These are phyloP conservation scores for Zygothrica quintamaculata DNA, from an alignment of 2,888 invertebrate genomes.

Conservation along the genomic window DNA sequence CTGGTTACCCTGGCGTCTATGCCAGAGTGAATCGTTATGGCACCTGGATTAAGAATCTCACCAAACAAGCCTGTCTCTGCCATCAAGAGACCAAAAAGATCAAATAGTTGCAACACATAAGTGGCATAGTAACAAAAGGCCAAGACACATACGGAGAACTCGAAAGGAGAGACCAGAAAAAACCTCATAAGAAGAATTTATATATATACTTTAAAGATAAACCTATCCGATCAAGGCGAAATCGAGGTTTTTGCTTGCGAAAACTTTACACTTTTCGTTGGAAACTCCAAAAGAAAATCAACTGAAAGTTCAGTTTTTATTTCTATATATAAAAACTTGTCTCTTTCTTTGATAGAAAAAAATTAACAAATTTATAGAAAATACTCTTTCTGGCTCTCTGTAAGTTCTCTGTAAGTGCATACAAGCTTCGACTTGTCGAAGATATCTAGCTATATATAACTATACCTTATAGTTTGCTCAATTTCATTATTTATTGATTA, in stretches of 20 bases:
- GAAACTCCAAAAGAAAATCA: not conserved
- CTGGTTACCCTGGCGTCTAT: constrained; percentile 88
- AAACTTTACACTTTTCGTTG: constrained; percentile 49
- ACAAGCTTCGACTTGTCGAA: constrained; percentile 43
- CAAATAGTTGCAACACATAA: constrained; percentile 59
- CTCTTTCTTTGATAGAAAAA: constrained; percentile 34
- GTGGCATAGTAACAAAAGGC: too few relatives aligned
- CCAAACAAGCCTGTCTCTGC: constrained; percentile 89
- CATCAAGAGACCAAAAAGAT: constrained; percentile 83
- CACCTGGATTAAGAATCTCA: constrained; percentile 89
- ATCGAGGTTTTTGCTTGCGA: constrained; percentile 43
- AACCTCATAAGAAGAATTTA: too few relatives aligned
- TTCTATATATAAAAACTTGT: constrained; percentile 23
- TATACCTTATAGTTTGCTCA: constrained; percentile 18
- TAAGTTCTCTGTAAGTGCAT: constrained; percentile 47
- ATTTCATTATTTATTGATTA: constrained; percentile 66
- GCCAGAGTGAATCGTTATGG: constrained; percentile 91
- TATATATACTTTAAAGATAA: too few relatives aligned
- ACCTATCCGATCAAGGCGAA: constrained; percentile 28
- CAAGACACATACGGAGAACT: too few relatives aligned
- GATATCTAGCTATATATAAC: not conserved
- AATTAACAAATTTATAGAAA: too few relatives aligned
- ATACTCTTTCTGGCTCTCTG: constrained; percentile 1
- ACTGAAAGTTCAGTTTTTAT: constrained; percentile 44
- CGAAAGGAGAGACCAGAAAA: constrained; percentile 8